Evolutionary conservation across 2,888 invertebrate species (phyloP).

Genomic region (Agrotis ipsilon): DNA sequence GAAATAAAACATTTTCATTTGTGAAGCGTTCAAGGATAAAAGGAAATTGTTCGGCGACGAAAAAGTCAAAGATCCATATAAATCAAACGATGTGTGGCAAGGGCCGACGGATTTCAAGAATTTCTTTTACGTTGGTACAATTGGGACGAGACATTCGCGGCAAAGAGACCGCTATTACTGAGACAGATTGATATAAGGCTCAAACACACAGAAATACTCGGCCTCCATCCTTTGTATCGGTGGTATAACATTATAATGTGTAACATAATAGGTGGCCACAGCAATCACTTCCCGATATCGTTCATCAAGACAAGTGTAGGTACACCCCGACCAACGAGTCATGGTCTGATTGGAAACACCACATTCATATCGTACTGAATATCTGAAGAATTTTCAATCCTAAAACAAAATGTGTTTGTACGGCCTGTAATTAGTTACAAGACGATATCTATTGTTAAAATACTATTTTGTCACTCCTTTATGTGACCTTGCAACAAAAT

Average conservation of each 20-base stretch:
- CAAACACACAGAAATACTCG: background rate
- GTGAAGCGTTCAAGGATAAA: constrained; percentile 30
- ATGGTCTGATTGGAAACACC: too few relatives aligned
- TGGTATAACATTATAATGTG: too few relatives aligned
- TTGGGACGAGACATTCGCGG: constrained; percentile 48
- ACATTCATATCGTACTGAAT: too few relatives aligned
- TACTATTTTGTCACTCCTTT: background rate
- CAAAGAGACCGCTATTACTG: constrained; percentile 62
- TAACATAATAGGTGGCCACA: too few relatives aligned
- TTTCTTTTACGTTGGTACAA: constrained; percentile 45
- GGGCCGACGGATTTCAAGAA: constrained; percentile 32
- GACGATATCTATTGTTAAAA: background rate
- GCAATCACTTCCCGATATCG: too few relatives aligned
- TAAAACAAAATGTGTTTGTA: too few relatives aligned
- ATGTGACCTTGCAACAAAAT: background rate
- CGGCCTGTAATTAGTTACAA: too few relatives aligned
- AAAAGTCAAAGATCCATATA: constrained; percentile 56
- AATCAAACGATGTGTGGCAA: constrained; percentile 58
- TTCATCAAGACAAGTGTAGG: too few relatives aligned
- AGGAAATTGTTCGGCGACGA: constrained; percentile 28
- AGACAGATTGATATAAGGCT: constrained; percentile 29
- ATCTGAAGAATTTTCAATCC: too few relatives aligned
- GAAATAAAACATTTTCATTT: constrained; percentile 45
- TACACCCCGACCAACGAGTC: too few relatives aligned
- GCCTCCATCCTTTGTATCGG: too few relatives aligned